These are phyloP conservation scores for Cantharis rufa DNA, from an alignment of 2,888 invertebrate genomes.

Conservation along the genomic window DNA sequence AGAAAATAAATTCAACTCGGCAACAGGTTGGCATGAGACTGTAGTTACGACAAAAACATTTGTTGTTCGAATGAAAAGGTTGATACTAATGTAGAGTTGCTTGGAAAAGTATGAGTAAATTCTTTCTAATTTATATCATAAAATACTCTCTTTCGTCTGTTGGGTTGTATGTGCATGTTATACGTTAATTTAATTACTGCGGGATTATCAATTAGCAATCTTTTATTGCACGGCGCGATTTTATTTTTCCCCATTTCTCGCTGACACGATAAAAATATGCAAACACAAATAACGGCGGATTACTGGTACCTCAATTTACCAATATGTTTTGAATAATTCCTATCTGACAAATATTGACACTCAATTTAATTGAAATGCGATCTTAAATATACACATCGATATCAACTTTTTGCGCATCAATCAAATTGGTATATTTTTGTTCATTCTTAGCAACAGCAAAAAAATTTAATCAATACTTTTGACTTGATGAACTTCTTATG, in stretches of 20 bases:
- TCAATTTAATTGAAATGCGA: not conserved
- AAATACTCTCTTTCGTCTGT: not conserved
- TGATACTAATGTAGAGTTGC: slow-evolving; percentile 24
- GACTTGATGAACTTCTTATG: not conserved
- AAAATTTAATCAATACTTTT: too few species aligned
- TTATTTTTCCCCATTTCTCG: not conserved
- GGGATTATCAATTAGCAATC: not conserved
- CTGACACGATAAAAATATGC: not conserved
- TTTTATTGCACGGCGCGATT: not conserved
- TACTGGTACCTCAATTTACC: not conserved
- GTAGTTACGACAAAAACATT: slow-evolving; percentile 29
- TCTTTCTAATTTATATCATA: not conserved
- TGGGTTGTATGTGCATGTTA: not conserved
- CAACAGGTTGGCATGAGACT: slow-evolving; percentile 36
- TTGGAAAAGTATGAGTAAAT: not conserved
- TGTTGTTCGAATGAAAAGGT: slow-evolving; percentile 29
- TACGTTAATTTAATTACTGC: not conserved
- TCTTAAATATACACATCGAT: not conserved
- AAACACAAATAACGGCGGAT: not conserved
- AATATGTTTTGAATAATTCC: not conserved
- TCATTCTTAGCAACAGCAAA: too few species aligned
- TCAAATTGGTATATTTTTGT: not conserved
- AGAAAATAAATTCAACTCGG: slow-evolving; percentile 34
- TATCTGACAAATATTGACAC: not conserved
- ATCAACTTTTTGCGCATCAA: not conserved